phyloP scores from a whole-genome alignment of 2,888 invertebrate species.

The Spodoptera picta region DNA sequence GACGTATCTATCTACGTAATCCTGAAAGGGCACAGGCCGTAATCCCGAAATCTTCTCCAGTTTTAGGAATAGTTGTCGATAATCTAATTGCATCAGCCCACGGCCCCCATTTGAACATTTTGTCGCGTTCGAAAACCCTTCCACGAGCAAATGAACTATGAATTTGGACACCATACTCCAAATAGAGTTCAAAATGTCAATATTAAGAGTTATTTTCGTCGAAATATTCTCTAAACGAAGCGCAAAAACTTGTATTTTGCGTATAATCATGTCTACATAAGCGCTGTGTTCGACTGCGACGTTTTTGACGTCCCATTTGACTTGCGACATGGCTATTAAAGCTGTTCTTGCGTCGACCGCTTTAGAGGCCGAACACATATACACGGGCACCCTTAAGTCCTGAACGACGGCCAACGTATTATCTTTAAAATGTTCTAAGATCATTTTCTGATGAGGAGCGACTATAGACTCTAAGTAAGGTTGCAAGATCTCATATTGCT shows the following conservation, averaged over 20 bases:
- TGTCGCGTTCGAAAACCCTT: conserved; percentile 96
- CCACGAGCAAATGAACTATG: conserved; percentile 95
- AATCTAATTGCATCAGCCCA: conserved; percentile 99
- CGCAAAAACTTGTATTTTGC: conserved; percentile 93
- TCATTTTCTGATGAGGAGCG: conserved; percentile 91
- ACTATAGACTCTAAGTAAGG: conserved; percentile 95
- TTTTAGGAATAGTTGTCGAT: conserved; percentile 97
- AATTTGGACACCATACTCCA: conserved; percentile 97
- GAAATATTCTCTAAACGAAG: conserved; percentile 93
- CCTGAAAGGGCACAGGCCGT: conserved; percentile 95
- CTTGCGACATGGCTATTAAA: conserved; percentile 95
- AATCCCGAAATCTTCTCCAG: conserved; percentile 95
- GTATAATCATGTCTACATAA: conserved; percentile 94
- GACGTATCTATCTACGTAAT: conserved; percentile 97
- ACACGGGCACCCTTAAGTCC: conserved; percentile 95
- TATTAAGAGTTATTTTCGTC: conserved; percentile 91
- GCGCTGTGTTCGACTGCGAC: conserved; percentile 97
- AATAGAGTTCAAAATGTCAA: conserved; percentile 91
- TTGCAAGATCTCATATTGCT: conserved; percentile 95
- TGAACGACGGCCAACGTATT: conserved; percentile 92
- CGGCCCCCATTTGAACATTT: conserved; percentile 99
- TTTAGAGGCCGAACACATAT: conserved; percentile 94
- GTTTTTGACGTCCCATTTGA: conserved; percentile 98
- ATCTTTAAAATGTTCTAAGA: conserved; percentile 92
- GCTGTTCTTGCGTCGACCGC: conserved; percentile 93